Percentiles rank a stretch among this genome's conserved stretches.
phyloP scores from a whole-genome alignment of 2,888 invertebrate genomes.

The Formica aserva region DNA sequence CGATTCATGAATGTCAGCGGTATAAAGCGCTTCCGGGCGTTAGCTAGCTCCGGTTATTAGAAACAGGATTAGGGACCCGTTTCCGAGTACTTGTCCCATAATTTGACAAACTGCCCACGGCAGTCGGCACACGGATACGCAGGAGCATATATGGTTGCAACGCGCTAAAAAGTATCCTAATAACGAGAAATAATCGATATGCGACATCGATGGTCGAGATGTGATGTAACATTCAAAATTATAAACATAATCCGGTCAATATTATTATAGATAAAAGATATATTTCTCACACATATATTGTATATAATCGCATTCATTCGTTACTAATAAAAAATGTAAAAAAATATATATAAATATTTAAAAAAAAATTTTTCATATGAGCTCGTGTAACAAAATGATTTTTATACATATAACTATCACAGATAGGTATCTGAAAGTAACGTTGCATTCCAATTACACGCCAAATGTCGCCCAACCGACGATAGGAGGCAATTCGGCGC shows the following conservation, averaged over 20 bases:
- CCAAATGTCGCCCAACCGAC: neutral
- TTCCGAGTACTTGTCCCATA: constrained; percentile 31
- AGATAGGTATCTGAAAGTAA: neutral
- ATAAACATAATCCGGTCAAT: neutral
- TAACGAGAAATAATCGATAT: neutral
- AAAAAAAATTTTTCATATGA: neutral
- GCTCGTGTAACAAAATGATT: neutral
- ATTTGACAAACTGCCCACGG: constrained; percentile 44
- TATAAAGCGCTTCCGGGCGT: constrained; percentile 45
- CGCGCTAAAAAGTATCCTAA: neutral
- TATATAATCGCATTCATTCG: neutral
- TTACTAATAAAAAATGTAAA: neutral
- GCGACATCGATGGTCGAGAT: neutral
- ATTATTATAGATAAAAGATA: neutral
- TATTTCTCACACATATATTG: neutral
- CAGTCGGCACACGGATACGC: neutral
- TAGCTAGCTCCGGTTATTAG: constrained; percentile 37
- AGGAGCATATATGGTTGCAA: neutral
- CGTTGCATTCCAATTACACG: neutral
- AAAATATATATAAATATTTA: neutral
- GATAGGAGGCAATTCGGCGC: constrained; percentile 11
- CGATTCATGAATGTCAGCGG: constrained; percentile 29
- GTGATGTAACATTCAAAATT: neutral
- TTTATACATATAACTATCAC: neutral
- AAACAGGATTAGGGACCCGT: constrained; percentile 36